These are phyloP conservation scores for Phalacrocorax pelagicus DNA, from an alignment of 2,113 vertebrate species.

Conservation along the genomic window DNA sequence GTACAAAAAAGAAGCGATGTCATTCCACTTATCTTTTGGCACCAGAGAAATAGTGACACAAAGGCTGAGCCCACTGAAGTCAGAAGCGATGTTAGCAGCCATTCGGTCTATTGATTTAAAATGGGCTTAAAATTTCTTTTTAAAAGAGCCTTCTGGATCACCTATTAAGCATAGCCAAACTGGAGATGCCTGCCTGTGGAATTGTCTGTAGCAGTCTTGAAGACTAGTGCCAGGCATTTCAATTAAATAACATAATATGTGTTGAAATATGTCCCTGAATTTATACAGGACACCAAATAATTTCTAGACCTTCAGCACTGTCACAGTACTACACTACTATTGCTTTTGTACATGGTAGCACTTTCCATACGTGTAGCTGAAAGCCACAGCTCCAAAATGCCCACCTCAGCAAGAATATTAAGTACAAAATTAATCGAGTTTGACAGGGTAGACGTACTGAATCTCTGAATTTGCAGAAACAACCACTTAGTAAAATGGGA, in stretches of 20 bases:
- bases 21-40: not conserved
- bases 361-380: not conserved
- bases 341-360: not conserved
- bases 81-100: not conserved
- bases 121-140: not conserved
- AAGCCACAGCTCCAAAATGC: not conserved
- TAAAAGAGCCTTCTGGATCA: not conserved
- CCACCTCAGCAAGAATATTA: not conserved
- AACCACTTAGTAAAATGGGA: not conserved
- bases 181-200: not conserved
- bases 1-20: not conserved
- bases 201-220: not conserved
- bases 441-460: not conserved
- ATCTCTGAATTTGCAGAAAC: not conserved
- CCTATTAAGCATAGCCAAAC: not conserved
- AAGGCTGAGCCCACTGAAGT: not conserved
- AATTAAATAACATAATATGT: not conserved
- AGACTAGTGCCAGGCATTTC: not conserved
- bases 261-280: not conserved
- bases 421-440: not conserved
- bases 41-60: not conserved
- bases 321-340: not conserved
- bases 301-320: not conserved
- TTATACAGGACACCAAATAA: not conserved
- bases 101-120: conserved; percentile 15